Evolutionary conservation across 2,113 vertebrate species (phyloP), one percentile per base, ranked within the genome.

Genomic region (Accipiter virgatus): DNA sequence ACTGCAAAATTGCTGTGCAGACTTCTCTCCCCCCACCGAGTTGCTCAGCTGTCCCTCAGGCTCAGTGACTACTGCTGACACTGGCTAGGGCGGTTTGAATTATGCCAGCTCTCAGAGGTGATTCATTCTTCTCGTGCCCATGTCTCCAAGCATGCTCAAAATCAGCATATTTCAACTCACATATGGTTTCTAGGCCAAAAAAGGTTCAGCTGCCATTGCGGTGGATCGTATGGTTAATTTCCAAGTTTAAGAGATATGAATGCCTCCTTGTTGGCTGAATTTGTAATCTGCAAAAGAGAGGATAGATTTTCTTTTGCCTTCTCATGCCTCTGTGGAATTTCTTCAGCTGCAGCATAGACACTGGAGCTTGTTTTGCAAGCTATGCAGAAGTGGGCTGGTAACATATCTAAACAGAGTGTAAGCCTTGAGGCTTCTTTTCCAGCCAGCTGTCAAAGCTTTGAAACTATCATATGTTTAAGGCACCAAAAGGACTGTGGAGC

Each of bases 351-450:
- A 86, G 22, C 42, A 45, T 2, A 95, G 90, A 40, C 66, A 62
- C 50, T 22, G 47, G 43, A 87, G 48, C 86, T 96, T 55, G 89
- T 95, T 97, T 80, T 81, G 81, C 93, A 87, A 91, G 91, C 72
- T 79, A 13, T 58, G 66, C 52, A 91, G 62, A 92, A 89, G 52
- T 53, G 77, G 77, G 48, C 29, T 90, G 86, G 66, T 89, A 92
- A 68, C 52, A 29, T 38, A 96, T 56, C 29, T 67, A 95, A 95
- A 78, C 43, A 68, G 26, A 88, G 59, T 3, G 2, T 22, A 79
- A 95, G 65, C 94, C 81, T 89, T 61, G 48, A 82, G 89, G 94
- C 73, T 94, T 80, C 61, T 93, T 80, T 91, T 91, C 81, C 84
- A 95, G 70, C 36, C 84, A 81, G 48, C 66, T 95, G 83, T 74